Conservation (phyloP, 2,888 invertebrate species). For the Ditula angustiorana region DNA sequence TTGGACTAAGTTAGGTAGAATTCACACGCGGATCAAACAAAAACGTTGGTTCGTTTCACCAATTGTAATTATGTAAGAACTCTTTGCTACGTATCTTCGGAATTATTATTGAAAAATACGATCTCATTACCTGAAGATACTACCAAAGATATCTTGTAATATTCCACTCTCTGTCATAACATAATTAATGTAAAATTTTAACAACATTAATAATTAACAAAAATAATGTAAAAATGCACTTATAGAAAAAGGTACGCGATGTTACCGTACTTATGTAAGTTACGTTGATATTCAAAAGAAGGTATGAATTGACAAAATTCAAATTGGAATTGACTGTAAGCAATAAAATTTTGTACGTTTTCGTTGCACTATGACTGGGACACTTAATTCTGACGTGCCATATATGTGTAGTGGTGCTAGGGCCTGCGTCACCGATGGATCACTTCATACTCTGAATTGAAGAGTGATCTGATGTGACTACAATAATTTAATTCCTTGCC, state of each 20-base stretch:
- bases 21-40: conserved; percentile 8
- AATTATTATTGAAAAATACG: conserved; percentile 47
- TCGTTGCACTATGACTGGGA: conserved; percentile 56
- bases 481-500: not conserved
- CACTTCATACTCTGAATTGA: conserved; percentile 4
- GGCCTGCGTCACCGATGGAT: conserved; percentile 43
- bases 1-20: not conserved
- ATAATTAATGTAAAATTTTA: not conserved
- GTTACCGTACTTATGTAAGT: conserved; percentile 53
- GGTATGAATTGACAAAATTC: no score
- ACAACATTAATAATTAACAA: not conserved
- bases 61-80: conserved; percentile 31
- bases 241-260: conserved; percentile 18
- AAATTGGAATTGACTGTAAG: conserved; percentile 68
- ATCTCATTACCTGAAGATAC: conserved; percentile 61
- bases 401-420: conserved; percentile 63
- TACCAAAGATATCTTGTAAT: conserved; percentile 53
- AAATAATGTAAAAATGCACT: not conserved
- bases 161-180: not conserved
- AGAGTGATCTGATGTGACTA: not conserved
- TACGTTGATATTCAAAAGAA: conserved; percentile 42
- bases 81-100: conserved; percentile 40
- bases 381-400: conserved; percentile 66
- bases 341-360: conserved; percentile 58
- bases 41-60: conserved; percentile 10